These are phyloP conservation scores for Microhierax caerulescens DNA, from an alignment of 2,797 vertebrate genomes.

Conservation along the genomic window DNA sequence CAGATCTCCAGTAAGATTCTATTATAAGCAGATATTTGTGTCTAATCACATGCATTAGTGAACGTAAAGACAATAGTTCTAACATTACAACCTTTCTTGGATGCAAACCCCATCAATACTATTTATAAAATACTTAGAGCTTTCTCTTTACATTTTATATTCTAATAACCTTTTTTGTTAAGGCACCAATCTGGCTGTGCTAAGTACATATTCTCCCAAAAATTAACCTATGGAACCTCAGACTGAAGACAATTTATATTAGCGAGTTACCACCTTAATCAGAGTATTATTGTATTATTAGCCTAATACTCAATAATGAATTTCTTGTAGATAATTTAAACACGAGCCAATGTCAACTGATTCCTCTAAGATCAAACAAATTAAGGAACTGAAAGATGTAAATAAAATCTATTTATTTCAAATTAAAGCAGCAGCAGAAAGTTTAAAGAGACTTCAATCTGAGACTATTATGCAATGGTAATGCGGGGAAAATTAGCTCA, in stretches of 20 bases:
- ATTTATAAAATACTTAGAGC: neutral
- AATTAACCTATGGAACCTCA: neutral
- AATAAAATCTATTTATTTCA: neutral
- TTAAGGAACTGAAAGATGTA: neutral
- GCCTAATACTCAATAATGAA: neutral
- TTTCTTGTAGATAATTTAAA: conserved; percentile 15
- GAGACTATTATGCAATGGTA: neutral
- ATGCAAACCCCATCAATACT: neutral
- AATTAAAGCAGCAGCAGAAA: neutral
- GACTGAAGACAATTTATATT: neutral
- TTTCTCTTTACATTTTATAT: neutral
- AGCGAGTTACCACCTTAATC: neutral
- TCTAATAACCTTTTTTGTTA: neutral
- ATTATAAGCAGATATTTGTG: neutral
- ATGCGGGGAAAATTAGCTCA: neutral
- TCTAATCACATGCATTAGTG: neutral
- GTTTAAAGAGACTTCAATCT: neutral
- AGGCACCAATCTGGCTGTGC: neutral
- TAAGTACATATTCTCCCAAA: neutral
- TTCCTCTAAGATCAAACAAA: neutral
- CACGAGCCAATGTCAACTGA: neutral
- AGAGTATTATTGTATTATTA: neutral
- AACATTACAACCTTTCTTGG: neutral
- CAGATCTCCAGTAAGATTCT: neutral
- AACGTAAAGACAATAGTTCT: neutral